Percentiles rank a stretch among this genome's conserved stretches.
phyloP scores from a whole-genome alignment of 2,888 invertebrate genomes.

The Tethea ocularis region DNA sequence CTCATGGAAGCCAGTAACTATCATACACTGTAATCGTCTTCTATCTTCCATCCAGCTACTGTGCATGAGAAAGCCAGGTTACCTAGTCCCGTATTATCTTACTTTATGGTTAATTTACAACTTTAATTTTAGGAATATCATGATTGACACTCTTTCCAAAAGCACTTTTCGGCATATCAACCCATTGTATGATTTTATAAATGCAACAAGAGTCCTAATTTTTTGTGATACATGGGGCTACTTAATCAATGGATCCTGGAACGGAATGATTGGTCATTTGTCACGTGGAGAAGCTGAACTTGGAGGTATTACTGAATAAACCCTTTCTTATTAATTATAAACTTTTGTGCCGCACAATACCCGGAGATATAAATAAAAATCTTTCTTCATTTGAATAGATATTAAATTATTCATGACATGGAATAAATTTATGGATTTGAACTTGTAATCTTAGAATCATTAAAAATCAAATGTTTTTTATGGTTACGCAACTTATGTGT shows the following conservation, averaged over 20 bases:
- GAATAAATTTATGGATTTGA: not conserved
- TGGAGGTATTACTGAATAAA: conserved; percentile 43
- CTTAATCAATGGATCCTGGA: conserved; percentile 55
- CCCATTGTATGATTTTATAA: conserved; percentile 56
- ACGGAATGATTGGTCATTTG: conserved; percentile 61
- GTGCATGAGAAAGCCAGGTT: too few relatives aligned
- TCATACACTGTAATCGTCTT: too few relatives aligned
- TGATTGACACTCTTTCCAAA: conserved; percentile 46
- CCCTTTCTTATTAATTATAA: not conserved
- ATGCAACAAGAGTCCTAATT: conserved; percentile 45
- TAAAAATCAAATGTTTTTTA: not conserved
- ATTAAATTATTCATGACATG: not conserved
- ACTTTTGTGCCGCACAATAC: not conserved
- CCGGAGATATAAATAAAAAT: not conserved
- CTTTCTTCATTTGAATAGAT: not conserved
- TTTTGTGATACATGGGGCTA: conserved; percentile 64
- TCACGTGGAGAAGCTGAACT: conserved; percentile 55
- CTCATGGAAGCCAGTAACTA: not conserved
- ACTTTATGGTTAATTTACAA: not conserved
- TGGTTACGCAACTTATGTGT: too few relatives aligned
- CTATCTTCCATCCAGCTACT: too few relatives aligned
- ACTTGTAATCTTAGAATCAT: not conserved
- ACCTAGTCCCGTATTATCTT: too few relatives aligned
- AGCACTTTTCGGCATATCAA: conserved; percentile 40
- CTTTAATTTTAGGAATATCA: conserved; percentile 42